Conservation (phyloP, 2,113 vertebrate genomes). For the Cryptotis parvus region DNA sequence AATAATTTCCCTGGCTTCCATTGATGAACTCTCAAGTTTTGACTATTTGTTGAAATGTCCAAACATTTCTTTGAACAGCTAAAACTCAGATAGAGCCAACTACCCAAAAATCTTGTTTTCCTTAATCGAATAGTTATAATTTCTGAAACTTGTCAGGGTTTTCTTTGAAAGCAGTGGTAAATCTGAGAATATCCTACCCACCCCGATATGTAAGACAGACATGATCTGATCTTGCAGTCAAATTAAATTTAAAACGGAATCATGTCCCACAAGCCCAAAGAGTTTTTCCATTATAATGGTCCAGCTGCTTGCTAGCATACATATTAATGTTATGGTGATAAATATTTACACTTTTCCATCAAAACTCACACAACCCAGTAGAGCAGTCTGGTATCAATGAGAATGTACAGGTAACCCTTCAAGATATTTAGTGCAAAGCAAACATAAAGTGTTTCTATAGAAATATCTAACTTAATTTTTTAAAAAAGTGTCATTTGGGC, state of each 20-base stretch:
- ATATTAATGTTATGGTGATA: neutral
- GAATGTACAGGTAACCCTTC: neutral
- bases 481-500: too few relatives aligned
- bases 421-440: neutral
- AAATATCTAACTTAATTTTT: too few relatives aligned
- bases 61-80: neutral
- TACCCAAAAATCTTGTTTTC: neutral
- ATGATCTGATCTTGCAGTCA: neutral
- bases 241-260: neutral
- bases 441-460: too few relatives aligned
- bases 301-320: neutral
- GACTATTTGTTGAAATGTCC: neutral
- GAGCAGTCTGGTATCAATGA: neutral
- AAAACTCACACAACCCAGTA: neutral
- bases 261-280: neutral
- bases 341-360: neutral
- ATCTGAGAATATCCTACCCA: neutral
- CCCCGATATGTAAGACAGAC: neutral
- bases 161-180: constrained; percentile 14
- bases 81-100: neutral
- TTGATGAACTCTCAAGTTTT: neutral
- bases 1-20: neutral
- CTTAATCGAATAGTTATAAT: neutral
- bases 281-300: neutral
- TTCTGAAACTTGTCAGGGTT: neutral